phyloP scores from a whole-genome alignment of 1,140 invertebrate species.

The Panagrolaimus sp. region DNA sequence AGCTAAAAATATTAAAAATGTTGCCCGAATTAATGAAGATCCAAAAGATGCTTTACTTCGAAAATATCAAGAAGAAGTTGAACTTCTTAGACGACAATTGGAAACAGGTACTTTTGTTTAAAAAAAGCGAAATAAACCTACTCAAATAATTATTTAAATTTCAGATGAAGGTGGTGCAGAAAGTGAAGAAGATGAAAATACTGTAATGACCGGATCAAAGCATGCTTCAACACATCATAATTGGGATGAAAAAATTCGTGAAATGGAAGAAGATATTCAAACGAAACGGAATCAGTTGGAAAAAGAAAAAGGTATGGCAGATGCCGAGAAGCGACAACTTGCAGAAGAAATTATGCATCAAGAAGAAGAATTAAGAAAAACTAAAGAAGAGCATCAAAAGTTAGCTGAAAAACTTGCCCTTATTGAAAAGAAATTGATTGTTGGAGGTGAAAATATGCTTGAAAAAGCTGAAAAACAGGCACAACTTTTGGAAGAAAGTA shows the following conservation, averaged over 20 bases:
- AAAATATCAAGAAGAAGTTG: slow-evolving; percentile 93
- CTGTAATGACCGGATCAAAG: slow-evolving; percentile 37
- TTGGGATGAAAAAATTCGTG: slow-evolving; percentile 39
- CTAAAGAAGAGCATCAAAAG: slow-evolving; percentile 65
- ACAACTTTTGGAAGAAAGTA: slow-evolving; percentile 79
- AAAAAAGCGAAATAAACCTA: slow-evolving; percentile 43
- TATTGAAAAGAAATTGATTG: slow-evolving; percentile 88
- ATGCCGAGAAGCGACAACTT: slow-evolving; percentile 38
- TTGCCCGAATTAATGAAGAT: slow-evolving; percentile 91
- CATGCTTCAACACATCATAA: slow-evolving; percentile 20
- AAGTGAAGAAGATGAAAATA: slow-evolving; percentile 51
- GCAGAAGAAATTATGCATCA: slow-evolving; percentile 40
- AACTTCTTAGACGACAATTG: slow-evolving; percentile 78
- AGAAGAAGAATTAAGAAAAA: slow-evolving; percentile 42
- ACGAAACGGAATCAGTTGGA: slow-evolving; percentile 23
- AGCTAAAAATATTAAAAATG: slow-evolving; percentile 94
- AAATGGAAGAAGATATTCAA: slow-evolving; percentile 41
- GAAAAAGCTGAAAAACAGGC: slow-evolving; percentile 94
- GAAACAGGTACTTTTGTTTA: slow-evolving; percentile 59
- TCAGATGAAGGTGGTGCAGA: slow-evolving; percentile 51
- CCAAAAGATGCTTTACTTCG: slow-evolving; percentile 91
- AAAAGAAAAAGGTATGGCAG: slow-evolving; percentile 36
- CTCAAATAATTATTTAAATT: slow-evolving; percentile 23
- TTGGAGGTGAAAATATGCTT: slow-evolving; percentile 94
- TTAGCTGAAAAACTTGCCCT: slow-evolving; percentile 78